Evolutionary conservation across 2,113 vertebrate genomes (phyloP).

Genomic region (Mustela lutreola): DNA sequence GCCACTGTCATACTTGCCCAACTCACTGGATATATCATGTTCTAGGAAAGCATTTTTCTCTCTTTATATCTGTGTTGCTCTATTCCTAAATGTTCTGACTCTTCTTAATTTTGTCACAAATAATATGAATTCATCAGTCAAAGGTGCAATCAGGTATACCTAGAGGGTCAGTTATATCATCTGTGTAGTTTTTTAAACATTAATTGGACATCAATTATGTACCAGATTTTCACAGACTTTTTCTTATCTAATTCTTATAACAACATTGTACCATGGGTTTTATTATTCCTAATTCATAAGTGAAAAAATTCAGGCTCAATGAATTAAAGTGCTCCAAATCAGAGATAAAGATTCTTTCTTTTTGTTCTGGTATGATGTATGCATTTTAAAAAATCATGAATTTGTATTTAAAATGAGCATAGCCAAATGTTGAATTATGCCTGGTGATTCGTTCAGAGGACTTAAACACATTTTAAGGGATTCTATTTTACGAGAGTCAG

Average conservation of each 20-base stretch:
- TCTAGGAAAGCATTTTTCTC: constrained; percentile 30
- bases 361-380: constrained; percentile 48
- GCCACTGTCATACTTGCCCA: neutral
- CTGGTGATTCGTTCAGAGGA: constrained; percentile 41
- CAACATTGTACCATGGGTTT: neutral
- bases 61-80: neutral
- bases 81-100: neutral
- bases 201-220: neutral
- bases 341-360: constrained; percentile 55
- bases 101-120: constrained; percentile 25
- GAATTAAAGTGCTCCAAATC: constrained; percentile 15
- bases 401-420: constrained; percentile 51
- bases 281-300: neutral
- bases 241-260: constrained; percentile 6
- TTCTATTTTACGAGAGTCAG: constrained; percentile 46
- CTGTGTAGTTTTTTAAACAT: constrained; percentile 21
- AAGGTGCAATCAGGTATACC: neutral
- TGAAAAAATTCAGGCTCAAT: constrained; percentile 13
- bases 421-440: constrained; percentile 36
- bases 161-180: neutral
- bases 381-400: constrained; percentile 61
- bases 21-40: neutral
- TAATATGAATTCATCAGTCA: neutral
- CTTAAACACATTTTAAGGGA: constrained; percentile 28
- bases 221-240: neutral